Conservation (phyloP, 2,888 invertebrate genomes). For the Cepaea hortensis region DNA sequence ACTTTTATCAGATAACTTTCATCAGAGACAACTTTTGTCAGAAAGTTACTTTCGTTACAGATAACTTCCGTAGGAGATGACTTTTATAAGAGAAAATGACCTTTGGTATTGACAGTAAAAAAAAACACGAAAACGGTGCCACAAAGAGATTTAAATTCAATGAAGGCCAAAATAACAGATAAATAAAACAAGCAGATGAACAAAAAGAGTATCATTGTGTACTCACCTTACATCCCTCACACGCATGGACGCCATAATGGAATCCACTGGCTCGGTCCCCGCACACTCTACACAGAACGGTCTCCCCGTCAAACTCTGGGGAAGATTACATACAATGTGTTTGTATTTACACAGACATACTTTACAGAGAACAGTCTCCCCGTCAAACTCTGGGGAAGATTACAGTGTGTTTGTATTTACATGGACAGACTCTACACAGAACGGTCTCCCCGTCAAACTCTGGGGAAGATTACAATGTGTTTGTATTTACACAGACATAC, state of each 20-base stretch:
- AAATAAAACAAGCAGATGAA: too few species aligned
- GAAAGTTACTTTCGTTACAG: too few species aligned
- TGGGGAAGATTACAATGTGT: constrained; percentile 80
- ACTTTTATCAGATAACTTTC: too few species aligned
- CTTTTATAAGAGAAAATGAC: background rate
- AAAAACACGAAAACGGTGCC: background rate
- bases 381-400: constrained; percentile 91
- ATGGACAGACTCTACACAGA: constrained; percentile 89
- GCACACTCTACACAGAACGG: constrained; percentile 96
- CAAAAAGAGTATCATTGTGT: too few species aligned
- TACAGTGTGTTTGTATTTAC: background rate
- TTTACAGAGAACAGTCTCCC: constrained; percentile 90
- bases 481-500: constrained; percentile 82
- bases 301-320: constrained; percentile 98
- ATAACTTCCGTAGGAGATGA: background rate
- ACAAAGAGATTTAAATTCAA: too few species aligned
- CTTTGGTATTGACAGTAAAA: background rate
- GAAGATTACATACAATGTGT: constrained; percentile 68
- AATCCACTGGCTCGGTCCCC: constrained; percentile 99
- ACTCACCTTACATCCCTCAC: constrained; percentile 98
- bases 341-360: constrained; percentile 82
- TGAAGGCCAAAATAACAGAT: too few species aligned
- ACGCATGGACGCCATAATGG: constrained; percentile 99
- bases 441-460: constrained; percentile 99
- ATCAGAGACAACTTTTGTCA: too few species aligned